phyloP scores from a whole-genome alignment of 2,888 invertebrate species.

The Nowickia ferox region DNA sequence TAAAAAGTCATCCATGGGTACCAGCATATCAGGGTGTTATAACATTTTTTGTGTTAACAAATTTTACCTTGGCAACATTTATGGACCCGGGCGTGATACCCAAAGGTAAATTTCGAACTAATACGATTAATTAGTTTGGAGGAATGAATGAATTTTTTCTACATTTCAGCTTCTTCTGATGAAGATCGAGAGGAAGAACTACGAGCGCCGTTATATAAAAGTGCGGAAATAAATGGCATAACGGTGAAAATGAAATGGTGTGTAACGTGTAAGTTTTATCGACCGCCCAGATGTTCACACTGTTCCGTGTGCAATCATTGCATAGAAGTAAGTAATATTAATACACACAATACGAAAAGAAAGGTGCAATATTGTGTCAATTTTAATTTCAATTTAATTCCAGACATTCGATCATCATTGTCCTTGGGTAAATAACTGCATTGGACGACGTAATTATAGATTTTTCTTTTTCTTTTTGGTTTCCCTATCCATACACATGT shows the following conservation, averaged over 20 bases:
- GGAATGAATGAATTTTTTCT: conserved; percentile 43
- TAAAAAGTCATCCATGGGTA: conserved; percentile 93
- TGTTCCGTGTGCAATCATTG: conserved; percentile 99
- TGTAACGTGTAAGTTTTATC: conserved; percentile 99
- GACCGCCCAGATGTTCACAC: conserved; percentile 99
- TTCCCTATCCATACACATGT: conserved; percentile 98
- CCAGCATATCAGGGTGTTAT: conserved; percentile 96
- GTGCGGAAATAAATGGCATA: conserved; percentile 98
- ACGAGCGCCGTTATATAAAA: conserved; percentile 97
- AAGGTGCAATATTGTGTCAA: not conserved
- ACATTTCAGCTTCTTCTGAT: conserved; percentile 92
- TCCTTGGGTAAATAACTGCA: conserved; percentile 98
- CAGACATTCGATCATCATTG: conserved; percentile 99
- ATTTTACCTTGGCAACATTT: conserved; percentile 99
- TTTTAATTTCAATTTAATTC: conserved; percentile 75
- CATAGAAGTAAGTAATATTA: conserved; percentile 90
- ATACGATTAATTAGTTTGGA: conserved; percentile 17
- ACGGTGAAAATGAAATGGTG: conserved; percentile 99
- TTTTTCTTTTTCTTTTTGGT: conserved; percentile 99
- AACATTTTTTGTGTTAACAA: conserved; percentile 98
- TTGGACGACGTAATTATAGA: conserved; percentile 97
- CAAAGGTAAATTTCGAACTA: conserved; percentile 88
- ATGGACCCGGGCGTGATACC: conserved; percentile 99
- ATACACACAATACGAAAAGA: not conserved
- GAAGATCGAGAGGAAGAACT: conserved; percentile 99